These are phyloP conservation scores for Drosophila bocki DNA, from an alignment of 1,140 invertebrate species.

Conservation along the genomic window DNA sequence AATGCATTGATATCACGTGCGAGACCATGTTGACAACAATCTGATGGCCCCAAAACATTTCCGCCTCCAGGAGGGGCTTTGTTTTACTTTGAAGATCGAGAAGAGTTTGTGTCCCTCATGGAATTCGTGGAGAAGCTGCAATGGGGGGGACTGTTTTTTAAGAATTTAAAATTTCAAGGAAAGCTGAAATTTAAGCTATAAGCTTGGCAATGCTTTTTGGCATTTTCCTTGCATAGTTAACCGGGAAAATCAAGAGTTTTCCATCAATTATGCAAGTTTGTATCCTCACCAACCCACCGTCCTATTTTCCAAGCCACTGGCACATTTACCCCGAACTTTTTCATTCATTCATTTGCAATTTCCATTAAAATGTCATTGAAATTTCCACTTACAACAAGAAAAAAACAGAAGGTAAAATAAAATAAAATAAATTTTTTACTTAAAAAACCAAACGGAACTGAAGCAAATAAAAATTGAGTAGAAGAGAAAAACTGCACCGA, in stretches of 20 bases:
- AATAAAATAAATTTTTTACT: conserved; percentile 38
- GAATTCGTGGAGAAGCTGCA: background rate
- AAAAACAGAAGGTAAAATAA: background rate
- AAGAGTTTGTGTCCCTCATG: conserved; percentile 1
- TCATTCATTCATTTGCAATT: conserved; percentile 55
- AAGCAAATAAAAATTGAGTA: conserved; percentile 40
- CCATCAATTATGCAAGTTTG: conserved; percentile 49
- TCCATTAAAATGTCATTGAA: conserved; percentile 82
- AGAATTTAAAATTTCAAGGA: background rate
- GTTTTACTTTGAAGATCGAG: conserved; percentile 17
- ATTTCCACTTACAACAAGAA: conserved; percentile 76
- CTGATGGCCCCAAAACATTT: conserved; percentile 20
- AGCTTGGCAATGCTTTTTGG: background rate
- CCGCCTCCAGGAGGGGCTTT: background rate
- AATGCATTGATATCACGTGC: conserved; percentile 79
- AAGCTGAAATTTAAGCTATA: background rate
- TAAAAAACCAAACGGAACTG: conserved; percentile 37
- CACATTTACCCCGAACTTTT: conserved; percentile 1
- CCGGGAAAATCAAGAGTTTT: conserved; percentile 13
- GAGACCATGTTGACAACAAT: conserved; percentile 70
- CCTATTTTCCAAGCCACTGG: conserved; percentile 21
- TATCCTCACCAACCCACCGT: background rate
- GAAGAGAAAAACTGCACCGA: conserved; percentile 43
- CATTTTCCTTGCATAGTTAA: background rate
- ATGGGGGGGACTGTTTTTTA: background rate